Percentiles rank a stretch among this genome's conserved stretches.
Conservation (phyloP, 2,797 vertebrate genomes). For the Perodicticus potto region DNA sequence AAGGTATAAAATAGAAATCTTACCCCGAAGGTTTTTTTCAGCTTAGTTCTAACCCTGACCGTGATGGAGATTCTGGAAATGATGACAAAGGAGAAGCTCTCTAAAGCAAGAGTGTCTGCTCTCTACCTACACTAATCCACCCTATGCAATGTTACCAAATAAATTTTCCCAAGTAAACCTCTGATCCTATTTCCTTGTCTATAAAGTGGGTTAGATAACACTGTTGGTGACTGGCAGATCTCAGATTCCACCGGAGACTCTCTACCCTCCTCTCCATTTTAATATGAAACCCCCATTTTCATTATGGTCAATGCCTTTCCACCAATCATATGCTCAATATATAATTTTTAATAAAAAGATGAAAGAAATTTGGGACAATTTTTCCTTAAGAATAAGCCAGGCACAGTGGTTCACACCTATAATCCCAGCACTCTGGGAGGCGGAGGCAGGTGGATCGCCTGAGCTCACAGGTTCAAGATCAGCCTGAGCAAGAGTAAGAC, state of each 20-base stretch:
- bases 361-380: neutral
- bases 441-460: too few species aligned
- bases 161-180: constrained; percentile 19
- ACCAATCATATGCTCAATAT: constrained; percentile 1
- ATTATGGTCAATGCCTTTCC: constrained; percentile 11
- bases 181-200: constrained; percentile 2
- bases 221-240: neutral
- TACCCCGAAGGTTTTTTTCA: neutral
- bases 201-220: constrained; percentile 5
- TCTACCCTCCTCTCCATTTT: neutral
- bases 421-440: too few species aligned
- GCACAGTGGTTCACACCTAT: too few species aligned
- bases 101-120: neutral
- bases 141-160: constrained; percentile 2
- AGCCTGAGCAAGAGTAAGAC: too few species aligned
- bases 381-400: neutral
- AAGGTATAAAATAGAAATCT: constrained; percentile 42
- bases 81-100: constrained; percentile 39
- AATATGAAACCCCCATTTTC: constrained; percentile 37
- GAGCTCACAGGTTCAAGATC: too few species aligned
- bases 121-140: neutral
- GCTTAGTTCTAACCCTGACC: constrained; percentile 59
- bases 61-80: constrained; percentile 55
- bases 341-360: constrained; percentile 37
- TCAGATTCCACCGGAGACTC: constrained; percentile 1